Percentiles rank a stretch among this genome's conserved stretches.
Conservation (phyloP, 2,797 vertebrate genomes). For the Threskiornis aethiopicus region DNA sequence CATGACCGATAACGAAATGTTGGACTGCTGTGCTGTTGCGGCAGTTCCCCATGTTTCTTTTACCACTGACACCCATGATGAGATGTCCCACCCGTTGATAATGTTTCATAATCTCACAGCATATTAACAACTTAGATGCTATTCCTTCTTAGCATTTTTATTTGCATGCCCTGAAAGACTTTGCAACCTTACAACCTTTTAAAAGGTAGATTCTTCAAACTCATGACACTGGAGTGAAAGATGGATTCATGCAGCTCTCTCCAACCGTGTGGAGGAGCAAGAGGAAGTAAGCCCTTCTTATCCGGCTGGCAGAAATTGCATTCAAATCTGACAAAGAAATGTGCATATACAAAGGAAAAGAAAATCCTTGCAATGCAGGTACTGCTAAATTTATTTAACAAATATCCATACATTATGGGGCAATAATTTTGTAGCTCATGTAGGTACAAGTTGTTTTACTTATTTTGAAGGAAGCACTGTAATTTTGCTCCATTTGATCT, state of each 20-base stretch:
- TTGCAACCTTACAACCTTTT: background rate
- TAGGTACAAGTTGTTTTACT: background rate
- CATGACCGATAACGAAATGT: rapidly evolving
- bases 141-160: background rate
- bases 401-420: rapidly evolving
- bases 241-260: background rate
- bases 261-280: background rate
- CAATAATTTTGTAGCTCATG: background rate
- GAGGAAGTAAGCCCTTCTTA: background rate
- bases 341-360: background rate
- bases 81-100: background rate
- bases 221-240: background rate
- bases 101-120: background rate
- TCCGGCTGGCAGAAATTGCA: background rate
- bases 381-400: background rate
- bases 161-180: background rate
- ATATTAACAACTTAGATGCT: background rate
- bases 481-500: background rate
- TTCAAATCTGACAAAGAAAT: background rate
- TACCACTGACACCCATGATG: rapidly evolving
- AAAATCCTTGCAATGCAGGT: background rate
- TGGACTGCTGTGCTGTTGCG: background rate
- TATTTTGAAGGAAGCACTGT: background rate
- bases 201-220: background rate
- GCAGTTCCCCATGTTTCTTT: background rate